A percentile compares a stretch with the other conserved stretches of the same genome.
Evolutionary conservation across 2,888 invertebrate species (phyloP).

Genomic region (Clanis bilineata): DNA sequence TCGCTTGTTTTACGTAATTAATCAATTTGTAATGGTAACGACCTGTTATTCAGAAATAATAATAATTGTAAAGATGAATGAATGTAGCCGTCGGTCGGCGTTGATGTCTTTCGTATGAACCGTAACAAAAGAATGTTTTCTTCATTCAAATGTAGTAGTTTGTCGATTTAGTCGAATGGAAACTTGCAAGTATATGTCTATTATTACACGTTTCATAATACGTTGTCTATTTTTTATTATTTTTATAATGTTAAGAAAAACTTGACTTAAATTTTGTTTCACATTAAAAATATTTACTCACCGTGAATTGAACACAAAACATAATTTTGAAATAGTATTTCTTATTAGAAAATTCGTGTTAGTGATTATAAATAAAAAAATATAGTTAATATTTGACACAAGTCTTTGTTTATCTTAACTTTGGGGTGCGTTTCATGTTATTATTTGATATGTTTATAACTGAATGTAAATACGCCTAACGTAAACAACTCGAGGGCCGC

Average conservation of each 20-base stretch:
- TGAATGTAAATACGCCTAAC: slow-evolving; percentile 6
- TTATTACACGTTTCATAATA: too few species aligned
- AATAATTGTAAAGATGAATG: not conserved
- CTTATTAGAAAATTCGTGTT: not conserved
- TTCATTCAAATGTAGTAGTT: too few species aligned
- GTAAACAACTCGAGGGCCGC: not conserved
- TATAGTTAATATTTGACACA: not conserved
- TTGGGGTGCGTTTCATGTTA: not conserved
- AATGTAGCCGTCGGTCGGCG: slow-evolving; percentile 51
- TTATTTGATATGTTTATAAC: not conserved
- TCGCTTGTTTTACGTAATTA: too few species aligned
- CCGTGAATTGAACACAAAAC: not conserved
- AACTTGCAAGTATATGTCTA: too few species aligned
- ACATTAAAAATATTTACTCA: not conserved
- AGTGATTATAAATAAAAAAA: not conserved
- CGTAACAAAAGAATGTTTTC: not conserved
- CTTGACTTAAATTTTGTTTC: too few species aligned
- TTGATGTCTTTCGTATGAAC: slow-evolving; percentile 70
- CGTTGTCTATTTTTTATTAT: not conserved
- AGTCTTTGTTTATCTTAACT: not conserved
- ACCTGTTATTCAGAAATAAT: not conserved
- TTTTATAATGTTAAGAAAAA: not conserved
- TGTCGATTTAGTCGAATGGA: too few species aligned
- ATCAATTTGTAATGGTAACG: not conserved
- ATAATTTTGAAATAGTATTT: not conserved